These are phyloP conservation scores for Rostratula benghalensis DNA, from an alignment of 2,113 vertebrate genomes.

Conservation along the genomic window DNA sequence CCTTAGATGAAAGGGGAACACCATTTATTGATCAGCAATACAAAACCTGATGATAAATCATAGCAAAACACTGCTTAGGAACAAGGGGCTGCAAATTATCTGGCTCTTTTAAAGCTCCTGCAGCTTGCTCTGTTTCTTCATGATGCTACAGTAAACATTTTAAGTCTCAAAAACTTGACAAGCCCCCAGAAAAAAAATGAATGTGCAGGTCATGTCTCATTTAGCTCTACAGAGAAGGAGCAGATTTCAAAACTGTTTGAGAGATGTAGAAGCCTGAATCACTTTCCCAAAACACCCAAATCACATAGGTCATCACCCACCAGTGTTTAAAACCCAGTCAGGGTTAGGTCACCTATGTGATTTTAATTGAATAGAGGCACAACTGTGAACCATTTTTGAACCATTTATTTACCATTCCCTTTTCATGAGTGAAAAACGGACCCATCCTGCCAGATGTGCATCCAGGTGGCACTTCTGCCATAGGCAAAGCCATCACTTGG, in stretches of 20 bases:
- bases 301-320: background rate
- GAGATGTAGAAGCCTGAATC: background rate
- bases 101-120: background rate
- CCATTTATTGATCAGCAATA: background rate
- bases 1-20: background rate
- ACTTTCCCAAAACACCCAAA: background rate
- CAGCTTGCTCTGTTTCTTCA: background rate
- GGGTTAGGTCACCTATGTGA: accelerated
- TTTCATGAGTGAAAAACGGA: background rate
- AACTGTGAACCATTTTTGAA: background rate
- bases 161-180: background rate
- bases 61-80: background rate
- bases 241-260: background rate
- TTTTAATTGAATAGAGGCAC: background rate
- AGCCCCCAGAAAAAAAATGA: background rate
- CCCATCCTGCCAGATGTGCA: background rate
- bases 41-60: background rate
- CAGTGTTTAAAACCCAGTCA: background rate
- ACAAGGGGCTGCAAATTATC: background rate
- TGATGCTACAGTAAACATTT: background rate
- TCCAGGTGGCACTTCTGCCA: background rate
- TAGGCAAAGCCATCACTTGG: background rate
- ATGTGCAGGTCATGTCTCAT: background rate
- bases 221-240: background rate
- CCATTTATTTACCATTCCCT: background rate